Conservation (phyloP, 1,140 invertebrate genomes). For the Papilio xuthus region DNA sequence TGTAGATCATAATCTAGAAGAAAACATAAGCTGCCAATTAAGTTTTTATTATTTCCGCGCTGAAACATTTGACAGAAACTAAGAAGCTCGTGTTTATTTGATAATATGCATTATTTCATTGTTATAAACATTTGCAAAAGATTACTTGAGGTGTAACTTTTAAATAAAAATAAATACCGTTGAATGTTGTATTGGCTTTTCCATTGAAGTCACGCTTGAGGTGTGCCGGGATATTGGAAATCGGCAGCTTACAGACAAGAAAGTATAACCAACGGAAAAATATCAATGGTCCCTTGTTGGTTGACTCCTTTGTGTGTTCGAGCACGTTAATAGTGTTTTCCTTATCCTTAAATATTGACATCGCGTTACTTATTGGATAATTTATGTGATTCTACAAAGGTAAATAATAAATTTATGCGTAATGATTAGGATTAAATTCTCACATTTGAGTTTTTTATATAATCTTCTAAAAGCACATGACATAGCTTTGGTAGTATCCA, state of each 20-base stretch:
- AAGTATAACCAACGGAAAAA: slow-evolving; percentile 36
- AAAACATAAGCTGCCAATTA: too few species aligned
- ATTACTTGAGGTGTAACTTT: neutral
- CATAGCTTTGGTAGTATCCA: too few species aligned
- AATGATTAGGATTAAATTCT: too few species aligned
- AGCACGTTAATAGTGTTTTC: slow-evolving; percentile 45
- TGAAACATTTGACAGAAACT: too few species aligned
- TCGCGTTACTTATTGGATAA: slow-evolving; percentile 6
- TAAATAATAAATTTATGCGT: neutral
- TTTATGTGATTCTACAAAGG: neutral
- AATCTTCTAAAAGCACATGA: too few species aligned
- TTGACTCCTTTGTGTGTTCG: slow-evolving; percentile 46
- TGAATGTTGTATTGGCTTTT: slow-evolving; percentile 15
- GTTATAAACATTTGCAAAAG: neutral
- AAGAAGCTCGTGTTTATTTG: neutral
- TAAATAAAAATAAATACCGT: slow-evolving; percentile 4
- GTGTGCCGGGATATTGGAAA: slow-evolving; percentile 1
- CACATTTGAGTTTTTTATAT: too few species aligned
- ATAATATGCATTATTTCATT: neutral
- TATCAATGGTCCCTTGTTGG: slow-evolving; percentile 47
- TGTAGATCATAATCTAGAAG: too few species aligned
- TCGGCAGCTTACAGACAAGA: neutral
- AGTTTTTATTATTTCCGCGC: too few species aligned
- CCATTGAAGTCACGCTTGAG: slow-evolving; percentile 3
- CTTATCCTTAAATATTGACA: slow-evolving; percentile 41